These are phyloP conservation scores for Heliconius ethilla DNA, from an alignment of 2,888 invertebrate species.

Conservation along the genomic window DNA sequence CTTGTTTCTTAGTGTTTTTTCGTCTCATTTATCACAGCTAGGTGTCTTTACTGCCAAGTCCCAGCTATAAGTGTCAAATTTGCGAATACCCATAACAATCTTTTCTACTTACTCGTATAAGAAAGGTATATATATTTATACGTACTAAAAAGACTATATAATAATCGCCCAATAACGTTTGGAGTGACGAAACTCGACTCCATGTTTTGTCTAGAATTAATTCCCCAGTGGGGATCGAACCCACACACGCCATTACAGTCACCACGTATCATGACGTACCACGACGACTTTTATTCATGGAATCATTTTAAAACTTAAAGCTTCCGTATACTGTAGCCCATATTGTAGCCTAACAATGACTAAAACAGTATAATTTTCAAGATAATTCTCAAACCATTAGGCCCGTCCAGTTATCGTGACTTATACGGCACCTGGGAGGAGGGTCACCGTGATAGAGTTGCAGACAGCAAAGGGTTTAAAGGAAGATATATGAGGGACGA, in stretches of 20 bases:
- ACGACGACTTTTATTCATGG: too few relatives aligned
- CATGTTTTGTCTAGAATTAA: too few relatives aligned
- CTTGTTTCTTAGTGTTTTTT: too few relatives aligned
- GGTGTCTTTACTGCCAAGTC: not conserved
- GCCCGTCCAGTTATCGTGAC: slow-evolving; percentile 15
- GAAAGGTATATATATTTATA: not conserved
- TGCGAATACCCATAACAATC: not conserved
- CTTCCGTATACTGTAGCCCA: too few relatives aligned
- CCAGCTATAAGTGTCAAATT: not conserved
- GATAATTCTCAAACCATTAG: slow-evolving; percentile 22
- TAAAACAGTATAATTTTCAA: slow-evolving; percentile 5
- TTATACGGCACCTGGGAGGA: slow-evolving; percentile 33
- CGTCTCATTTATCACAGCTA: not conserved
- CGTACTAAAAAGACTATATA: not conserved
- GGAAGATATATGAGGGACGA: slow-evolving; percentile 12
- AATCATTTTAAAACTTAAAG: too few relatives aligned
- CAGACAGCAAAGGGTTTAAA: slow-evolving; percentile 25
- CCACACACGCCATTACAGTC: too few relatives aligned
- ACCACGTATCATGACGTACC: too few relatives aligned
- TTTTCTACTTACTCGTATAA: not conserved
- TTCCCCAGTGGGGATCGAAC: too few relatives aligned
- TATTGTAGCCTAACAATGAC: not conserved
- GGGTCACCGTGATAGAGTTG: slow-evolving; percentile 28
- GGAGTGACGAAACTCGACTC: not conserved
- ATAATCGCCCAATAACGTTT: not conserved